Conservation (phyloP, 2,888 invertebrate genomes). For the Choreutis nemorana region DNA sequence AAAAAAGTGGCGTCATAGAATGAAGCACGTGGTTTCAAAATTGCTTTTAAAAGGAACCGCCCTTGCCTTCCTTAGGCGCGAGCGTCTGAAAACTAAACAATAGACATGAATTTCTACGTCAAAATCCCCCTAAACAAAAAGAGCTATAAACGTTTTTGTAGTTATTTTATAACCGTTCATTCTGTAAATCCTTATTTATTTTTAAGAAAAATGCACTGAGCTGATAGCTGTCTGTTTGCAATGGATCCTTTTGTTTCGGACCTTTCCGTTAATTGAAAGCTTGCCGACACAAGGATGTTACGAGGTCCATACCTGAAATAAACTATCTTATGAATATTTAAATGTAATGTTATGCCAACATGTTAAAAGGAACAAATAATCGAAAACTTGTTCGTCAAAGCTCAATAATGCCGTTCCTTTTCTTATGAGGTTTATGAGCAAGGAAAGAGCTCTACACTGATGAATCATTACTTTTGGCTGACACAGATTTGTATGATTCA, state of each 20-base stretch:
- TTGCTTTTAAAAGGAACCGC: too few relatives aligned
- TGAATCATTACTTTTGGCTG: too few relatives aligned
- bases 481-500: too few relatives aligned
- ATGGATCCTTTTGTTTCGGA: constrained; percentile 26
- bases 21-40: too few relatives aligned
- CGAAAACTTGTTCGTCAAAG: too few relatives aligned
- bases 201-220: constrained; percentile 18
- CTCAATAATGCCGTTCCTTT: too few relatives aligned
- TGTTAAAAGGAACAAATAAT: too few relatives aligned
- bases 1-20: too few relatives aligned
- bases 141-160: constrained; percentile 40
- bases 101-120: constrained; percentile 22
- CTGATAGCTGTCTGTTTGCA: constrained; percentile 24
- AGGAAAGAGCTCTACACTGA: too few relatives aligned
- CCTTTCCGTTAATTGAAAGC: constrained; percentile 25
- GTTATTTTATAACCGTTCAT: constrained; percentile 25
- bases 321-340: constrained; percentile 25
- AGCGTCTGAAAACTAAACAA: constrained; percentile 32
- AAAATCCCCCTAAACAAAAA: constrained; percentile 28
- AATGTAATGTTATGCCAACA: too few relatives aligned
- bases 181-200: constrained; percentile 23
- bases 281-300: constrained; percentile 27
- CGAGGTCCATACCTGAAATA: constrained; percentile 30
- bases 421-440: too few relatives aligned
- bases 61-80: too few relatives aligned